These are phyloP conservation scores for Fukomys damarensis DNA, from an alignment of 2,113 vertebrate species.

Conservation along the genomic window DNA sequence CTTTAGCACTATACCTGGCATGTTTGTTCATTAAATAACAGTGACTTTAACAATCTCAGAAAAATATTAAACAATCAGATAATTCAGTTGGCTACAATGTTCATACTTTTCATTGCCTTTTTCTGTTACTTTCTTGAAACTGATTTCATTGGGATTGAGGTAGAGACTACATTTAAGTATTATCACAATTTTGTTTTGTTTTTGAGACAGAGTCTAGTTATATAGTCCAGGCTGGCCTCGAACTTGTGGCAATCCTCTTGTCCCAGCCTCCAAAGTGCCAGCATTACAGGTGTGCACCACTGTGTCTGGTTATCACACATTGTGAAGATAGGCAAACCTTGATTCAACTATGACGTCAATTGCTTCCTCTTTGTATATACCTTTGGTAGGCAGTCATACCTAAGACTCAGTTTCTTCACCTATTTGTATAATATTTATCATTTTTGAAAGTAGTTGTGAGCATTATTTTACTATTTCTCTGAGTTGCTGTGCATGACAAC, in stretches of 20 bases:
- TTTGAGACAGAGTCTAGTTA: neutral
- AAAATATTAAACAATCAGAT: neutral
- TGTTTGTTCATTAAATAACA: neutral
- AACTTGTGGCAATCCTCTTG: neutral
- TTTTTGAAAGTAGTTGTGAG: neutral
- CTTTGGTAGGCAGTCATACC: neutral
- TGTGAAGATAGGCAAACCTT: slow-evolving; percentile 17
- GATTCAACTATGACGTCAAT: neutral
- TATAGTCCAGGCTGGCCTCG: neutral
- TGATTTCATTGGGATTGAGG: slow-evolving; percentile 2
- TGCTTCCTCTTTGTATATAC: neutral
- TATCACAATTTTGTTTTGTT: neutral
- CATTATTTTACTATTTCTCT: neutral
- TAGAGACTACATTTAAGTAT: neutral
- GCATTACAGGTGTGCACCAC: neutral
- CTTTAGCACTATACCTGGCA: neutral
- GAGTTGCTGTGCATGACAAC: neutral
- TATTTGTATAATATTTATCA: neutral
- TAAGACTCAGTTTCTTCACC: neutral
- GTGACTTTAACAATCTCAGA: neutral
- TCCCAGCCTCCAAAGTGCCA: neutral
- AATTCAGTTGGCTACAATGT: neutral
- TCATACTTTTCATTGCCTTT: neutral
- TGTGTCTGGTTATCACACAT: neutral
- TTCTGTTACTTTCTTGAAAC: neutral